Base-by-base conservation (phyloP, 2,797 vertebrate species). In the Amblyraja radiata region DNA sequence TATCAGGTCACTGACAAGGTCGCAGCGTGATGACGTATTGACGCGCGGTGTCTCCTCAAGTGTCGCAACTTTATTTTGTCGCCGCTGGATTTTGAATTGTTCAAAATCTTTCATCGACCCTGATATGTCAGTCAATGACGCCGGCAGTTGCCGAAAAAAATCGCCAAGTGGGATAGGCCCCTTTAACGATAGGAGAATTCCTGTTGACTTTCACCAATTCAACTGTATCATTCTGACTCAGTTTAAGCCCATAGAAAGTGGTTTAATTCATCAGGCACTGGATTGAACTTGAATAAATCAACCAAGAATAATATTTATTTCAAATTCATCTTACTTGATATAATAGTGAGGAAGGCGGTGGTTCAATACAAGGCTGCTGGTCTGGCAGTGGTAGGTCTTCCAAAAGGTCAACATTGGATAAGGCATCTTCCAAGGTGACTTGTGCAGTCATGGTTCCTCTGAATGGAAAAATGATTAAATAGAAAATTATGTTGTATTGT, bases 381-480 rank as follows among this genome's bases (percentile, higher is more conserved):
- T 97, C 97, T 0, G 97, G 97, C 91, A 97, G 92, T 0, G 97
- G 97, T 65, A 97, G 94, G 94, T 97, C 97, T 93, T 97, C 97
- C 94, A 97, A 94, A 90, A 97, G 97, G 93, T 97, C 97, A 90
- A 97, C 97, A 0, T 97, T 97, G 95, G 97, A 97, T 93, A 97
- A 95, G 8, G 97, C 97, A 21, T 97, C 97, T 93, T 97, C 97
- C 91, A 97, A 94, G 0, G 97, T 97, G 93, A 97, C 97, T 94
- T 97, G 96, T 93, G 97, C 96, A 73, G 97, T 96, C 97, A 97
- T 97, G 94, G 94, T 97, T 94, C 77, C 86, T 93, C 95, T 96
- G 74, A 58, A 84, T 83, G 0, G 54, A 32, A 93, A 73, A 93
- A 18, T 10, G 21, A 71, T 36, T 21, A 46, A 36, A 71, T 11